These are phyloP conservation scores for Brevimyrus niger DNA, from an alignment of 2,113 vertebrate species.

Conservation along the genomic window DNA sequence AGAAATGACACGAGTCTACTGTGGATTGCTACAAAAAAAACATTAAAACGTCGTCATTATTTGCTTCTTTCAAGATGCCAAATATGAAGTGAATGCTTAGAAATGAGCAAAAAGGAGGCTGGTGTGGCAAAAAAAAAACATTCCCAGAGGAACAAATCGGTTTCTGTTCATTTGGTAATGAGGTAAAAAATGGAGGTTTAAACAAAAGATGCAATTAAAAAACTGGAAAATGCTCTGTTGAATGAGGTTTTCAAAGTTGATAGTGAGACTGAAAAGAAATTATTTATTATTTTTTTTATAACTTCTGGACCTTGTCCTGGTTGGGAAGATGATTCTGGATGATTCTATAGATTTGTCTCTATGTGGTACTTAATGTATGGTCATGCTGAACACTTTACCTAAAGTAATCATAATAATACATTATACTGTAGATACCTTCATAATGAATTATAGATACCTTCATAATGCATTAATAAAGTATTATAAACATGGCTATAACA, in stretches of 20 bases:
- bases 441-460: too few species aligned
- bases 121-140: neutral
- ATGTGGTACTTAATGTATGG: neutral
- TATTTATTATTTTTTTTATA: neutral
- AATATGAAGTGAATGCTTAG: neutral
- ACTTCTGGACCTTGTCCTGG: neutral
- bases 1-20: neutral
- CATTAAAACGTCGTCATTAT: neutral
- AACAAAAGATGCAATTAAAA: neutral
- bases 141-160: neutral
- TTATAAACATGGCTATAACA: neutral
- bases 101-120: neutral
- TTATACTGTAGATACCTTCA: too few species aligned
- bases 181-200: conserved; percentile 5
- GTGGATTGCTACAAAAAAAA: neutral
- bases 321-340: neutral
- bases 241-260: neutral
- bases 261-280: neutral
- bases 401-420: neutral
- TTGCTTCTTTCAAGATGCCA: neutral
- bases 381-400: neutral
- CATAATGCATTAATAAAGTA: neutral
- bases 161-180: conserved; percentile 2
- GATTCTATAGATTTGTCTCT: neutral
- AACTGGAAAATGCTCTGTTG: neutral